phyloP scores from a whole-genome alignment of 2,888 invertebrate species.

The Microctonus hyperodae region DNA sequence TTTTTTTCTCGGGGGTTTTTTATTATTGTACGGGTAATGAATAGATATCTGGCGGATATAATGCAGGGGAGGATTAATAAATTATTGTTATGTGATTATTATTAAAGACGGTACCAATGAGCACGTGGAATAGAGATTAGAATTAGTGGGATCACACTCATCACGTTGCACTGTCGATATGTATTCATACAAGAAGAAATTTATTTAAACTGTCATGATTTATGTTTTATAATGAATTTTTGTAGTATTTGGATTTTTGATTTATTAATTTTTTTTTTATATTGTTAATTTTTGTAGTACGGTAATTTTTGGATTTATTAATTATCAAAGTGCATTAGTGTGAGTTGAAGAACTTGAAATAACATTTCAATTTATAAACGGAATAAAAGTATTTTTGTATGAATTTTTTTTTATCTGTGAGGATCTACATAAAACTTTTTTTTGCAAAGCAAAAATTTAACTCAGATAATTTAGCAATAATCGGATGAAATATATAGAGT shows the following conservation, averaged over 20 bases:
- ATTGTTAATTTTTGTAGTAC: background rate
- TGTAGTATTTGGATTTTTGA: background rate
- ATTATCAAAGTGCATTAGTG: background rate
- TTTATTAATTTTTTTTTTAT: background rate
- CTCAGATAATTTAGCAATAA: background rate
- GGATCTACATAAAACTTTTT: too few species aligned
- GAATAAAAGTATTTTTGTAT: background rate
- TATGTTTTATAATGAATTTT: background rate
- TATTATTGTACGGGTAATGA: too few species aligned
- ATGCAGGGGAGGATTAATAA: too few species aligned
- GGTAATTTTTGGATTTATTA: background rate
- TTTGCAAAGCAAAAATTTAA: background rate
- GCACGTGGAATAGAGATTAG: too few species aligned
- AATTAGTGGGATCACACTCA: background rate
- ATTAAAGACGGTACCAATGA: too few species aligned
- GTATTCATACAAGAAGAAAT: background rate
- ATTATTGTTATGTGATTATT: background rate
- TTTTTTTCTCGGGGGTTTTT: too few species aligned
- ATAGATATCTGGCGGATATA: too few species aligned
- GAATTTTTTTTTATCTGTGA: background rate
- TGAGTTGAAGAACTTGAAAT: background rate
- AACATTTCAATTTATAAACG: too few species aligned
- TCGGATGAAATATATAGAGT: background rate
- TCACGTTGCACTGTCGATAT: slow-evolving; percentile 3
- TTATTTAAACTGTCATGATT: background rate